phyloP scores from a whole-genome alignment of 2,888 invertebrate genomes.

The Ptychoptera albimana region DNA sequence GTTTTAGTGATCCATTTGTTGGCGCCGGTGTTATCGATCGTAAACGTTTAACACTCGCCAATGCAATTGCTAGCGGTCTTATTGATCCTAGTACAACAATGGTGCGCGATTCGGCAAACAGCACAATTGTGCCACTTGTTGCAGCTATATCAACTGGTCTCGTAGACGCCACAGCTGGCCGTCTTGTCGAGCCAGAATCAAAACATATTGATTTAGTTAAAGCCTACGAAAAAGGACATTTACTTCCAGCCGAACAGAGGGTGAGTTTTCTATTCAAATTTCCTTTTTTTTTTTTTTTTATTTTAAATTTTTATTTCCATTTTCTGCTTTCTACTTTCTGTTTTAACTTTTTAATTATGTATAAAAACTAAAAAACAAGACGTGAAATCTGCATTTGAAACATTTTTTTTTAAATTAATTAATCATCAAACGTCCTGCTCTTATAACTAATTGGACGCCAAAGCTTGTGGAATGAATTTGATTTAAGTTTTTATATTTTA shows the following conservation, averaged over 20 bases:
- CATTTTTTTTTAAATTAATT: too few species aligned
- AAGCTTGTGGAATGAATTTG: too few species aligned
- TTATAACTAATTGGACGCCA: too few species aligned
- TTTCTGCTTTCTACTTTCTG: neutral
- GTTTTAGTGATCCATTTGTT: slow-evolving; percentile 61
- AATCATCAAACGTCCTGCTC: too few species aligned
- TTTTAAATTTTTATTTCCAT: slow-evolving; percentile 11
- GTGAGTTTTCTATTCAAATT: slow-evolving; percentile 45
- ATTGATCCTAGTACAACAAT: slow-evolving; percentile 76
- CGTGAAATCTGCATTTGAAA: too few species aligned
- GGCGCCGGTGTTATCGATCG: slow-evolving; percentile 44
- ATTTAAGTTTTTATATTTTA: too few species aligned
- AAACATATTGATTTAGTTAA: slow-evolving; percentile 54
- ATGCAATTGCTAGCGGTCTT: slow-evolving; percentile 59
- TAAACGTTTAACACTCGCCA: slow-evolving; percentile 55
- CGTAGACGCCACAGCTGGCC: slow-evolving; percentile 60
- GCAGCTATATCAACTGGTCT: slow-evolving; percentile 58
- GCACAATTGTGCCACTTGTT: slow-evolving; percentile 57
- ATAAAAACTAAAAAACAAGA: too few species aligned
- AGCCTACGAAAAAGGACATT: slow-evolving; percentile 73
- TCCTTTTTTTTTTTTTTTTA: slow-evolving; percentile 11
- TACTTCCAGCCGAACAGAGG: slow-evolving; percentile 84
- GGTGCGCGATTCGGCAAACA: slow-evolving; percentile 61
- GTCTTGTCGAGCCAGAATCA: slow-evolving; percentile 39
- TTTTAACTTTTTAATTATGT: too few species aligned